Evolutionary conservation across 1,140 invertebrate genomes (phyloP).

Genomic region (Centruroides vittatus): DNA sequence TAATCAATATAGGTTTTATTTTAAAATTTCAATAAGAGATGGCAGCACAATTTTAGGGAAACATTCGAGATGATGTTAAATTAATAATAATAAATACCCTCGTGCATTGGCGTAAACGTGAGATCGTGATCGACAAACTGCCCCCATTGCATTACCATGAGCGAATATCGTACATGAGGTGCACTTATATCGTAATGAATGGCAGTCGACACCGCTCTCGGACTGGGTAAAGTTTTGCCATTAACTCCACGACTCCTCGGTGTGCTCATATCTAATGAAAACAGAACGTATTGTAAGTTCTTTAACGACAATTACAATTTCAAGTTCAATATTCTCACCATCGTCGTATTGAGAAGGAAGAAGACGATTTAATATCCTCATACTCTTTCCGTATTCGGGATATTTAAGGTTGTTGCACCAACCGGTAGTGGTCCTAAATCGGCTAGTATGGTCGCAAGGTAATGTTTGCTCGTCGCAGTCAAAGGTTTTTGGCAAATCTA

Average conservation of each 20-base stretch:
- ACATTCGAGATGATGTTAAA: too few species aligned
- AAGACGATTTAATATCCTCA: conserved; percentile 67
- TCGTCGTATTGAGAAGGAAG: conserved; percentile 79
- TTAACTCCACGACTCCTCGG: conserved; percentile 55
- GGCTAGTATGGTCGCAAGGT: conserved; percentile 61
- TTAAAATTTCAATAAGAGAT: neutral
- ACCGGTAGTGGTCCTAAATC: conserved; percentile 67
- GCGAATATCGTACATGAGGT: conserved; percentile 65
- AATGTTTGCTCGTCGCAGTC: conserved; percentile 33
- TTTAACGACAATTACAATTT: neutral
- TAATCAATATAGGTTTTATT: neutral
- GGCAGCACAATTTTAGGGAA: too few species aligned
- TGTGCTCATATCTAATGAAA: conserved; percentile 45
- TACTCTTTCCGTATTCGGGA: conserved; percentile 60
- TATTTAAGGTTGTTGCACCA: conserved; percentile 83
- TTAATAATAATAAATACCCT: conserved; percentile 19
- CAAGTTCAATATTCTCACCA: conserved; percentile 33
- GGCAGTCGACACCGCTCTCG: conserved; percentile 62
- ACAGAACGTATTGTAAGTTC: too few species aligned
- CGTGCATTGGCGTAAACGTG: conserved; percentile 38
- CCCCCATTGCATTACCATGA: conserved; percentile 56
- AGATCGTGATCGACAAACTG: conserved; percentile 41
- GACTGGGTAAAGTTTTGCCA: conserved; percentile 57
- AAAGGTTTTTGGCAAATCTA: conserved; percentile 33
- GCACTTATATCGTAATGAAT: conserved; percentile 83